Percentiles rank a stretch among this genome's conserved stretches.
phyloP scores from a whole-genome alignment of 37 sponge, comb jelly and placozoan genomes.

The Cliona cf. orientalis region DNA sequence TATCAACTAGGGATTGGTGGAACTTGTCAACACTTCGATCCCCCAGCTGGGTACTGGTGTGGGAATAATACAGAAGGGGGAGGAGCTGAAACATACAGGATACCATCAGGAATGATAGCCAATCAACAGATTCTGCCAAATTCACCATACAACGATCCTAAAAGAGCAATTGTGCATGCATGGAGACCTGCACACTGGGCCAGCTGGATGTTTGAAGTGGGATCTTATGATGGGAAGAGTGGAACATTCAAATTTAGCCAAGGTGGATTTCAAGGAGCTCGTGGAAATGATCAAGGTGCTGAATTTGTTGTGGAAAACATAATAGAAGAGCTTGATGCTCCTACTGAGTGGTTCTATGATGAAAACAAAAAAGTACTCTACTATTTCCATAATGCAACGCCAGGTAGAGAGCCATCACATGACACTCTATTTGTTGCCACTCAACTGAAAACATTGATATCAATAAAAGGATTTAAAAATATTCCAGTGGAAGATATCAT shows the following conservation, averaged over 20 bases:
- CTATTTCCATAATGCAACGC: constrained; percentile 32
- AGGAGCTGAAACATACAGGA: constrained; percentile 34
- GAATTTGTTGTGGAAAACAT: constrained; percentile 65
- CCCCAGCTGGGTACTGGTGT: constrained; percentile 76
- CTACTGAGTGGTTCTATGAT: constrained; percentile 77
- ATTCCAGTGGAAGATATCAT: constrained; percentile 37
- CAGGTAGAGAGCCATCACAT: constrained; percentile 28
- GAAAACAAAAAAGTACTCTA: constrained; percentile 37
- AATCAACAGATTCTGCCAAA: constrained; percentile 40
- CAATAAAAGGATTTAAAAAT: constrained; percentile 20
- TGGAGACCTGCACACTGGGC: constrained; percentile 77
- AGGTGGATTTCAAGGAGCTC: constrained; percentile 80
- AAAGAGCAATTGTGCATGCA: constrained; percentile 61
- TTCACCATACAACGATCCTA: constrained; percentile 48
- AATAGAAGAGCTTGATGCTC: constrained; percentile 66
- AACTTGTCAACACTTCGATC: constrained; percentile 41
- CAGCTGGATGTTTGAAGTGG: constrained; percentile 76
- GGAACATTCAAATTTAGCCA: constrained; percentile 38
- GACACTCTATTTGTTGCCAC: constrained; percentile 38
- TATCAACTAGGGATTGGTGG: constrained; percentile 68
- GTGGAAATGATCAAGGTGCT: constrained; percentile 54
- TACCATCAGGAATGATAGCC: constrained; percentile 48
- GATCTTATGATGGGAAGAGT: constrained; percentile 6
- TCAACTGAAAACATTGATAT: constrained; percentile 32
- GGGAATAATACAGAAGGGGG: constrained; percentile 38